Evolutionary conservation across 2,888 invertebrate species (phyloP), one percentile per base, ranked within the genome.

Genomic region (Itoplectis maculator): DNA sequence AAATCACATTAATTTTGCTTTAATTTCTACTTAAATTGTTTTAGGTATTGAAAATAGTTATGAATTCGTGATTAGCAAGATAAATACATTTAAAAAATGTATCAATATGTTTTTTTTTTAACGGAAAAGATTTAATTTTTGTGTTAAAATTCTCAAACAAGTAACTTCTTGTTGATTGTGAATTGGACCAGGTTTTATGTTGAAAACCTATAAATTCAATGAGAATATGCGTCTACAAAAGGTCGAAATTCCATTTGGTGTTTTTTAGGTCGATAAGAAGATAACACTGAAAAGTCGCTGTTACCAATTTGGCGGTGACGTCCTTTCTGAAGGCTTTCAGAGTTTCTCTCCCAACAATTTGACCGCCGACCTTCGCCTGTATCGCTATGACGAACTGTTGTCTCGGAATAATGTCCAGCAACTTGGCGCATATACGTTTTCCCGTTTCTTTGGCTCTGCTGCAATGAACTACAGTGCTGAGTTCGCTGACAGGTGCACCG

Each of bases 231-330:
- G n/a, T n/a, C n/a, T n/a, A 47, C 56, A 45, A 23, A 63, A 23
- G 9, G n/a, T 45, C 45, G 49, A 69, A 51, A 40, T 47, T 15
- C 5, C 29, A 29, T 4, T 29, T n/a, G 23, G 4, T 15, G 0
- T n/a, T 7, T 59, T 5, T 35, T 29, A 0, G 11, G 15, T 47
- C n/a, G n/a, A 5, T 11, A 47, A 11, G 3, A 5, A 3, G n/a
- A 29, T 3, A 47, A 15, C 6, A n/a, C n/a, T 3, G 15, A 20
- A 49, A 18, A 18, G 18, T 49, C 47, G 35, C 61, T 92, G 95
- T 94, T 94, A 98, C 98, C 94, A 98, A 94, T 95, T 98, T 99
- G 0, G 97, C 97, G 0, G 97, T 96, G 0, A 99, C 98, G 94
- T 99, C 98, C 93, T 99, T 99, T 87, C 97, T 95, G 87, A 95